phyloP scores from a whole-genome alignment of 2,888 invertebrate genomes.

The Dendrolimus pini region DNA sequence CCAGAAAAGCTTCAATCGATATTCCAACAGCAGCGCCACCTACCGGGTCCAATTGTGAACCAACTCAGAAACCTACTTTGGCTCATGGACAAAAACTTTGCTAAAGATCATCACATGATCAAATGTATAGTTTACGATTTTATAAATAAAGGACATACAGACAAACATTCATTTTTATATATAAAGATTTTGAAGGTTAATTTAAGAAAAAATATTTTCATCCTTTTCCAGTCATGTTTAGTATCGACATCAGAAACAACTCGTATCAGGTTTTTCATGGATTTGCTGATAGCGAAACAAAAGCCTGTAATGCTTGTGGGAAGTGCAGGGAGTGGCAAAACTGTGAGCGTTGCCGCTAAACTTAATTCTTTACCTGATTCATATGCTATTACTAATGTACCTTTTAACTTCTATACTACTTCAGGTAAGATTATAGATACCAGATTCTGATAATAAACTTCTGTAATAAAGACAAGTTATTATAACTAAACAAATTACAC shows the following conservation, averaged over 20 bases:
- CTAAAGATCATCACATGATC: no score
- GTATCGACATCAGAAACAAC: slow-evolving; percentile 95
- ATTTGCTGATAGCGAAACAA: slow-evolving; percentile 84
- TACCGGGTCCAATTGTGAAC: no score
- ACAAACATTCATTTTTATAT: no score
- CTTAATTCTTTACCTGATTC: slow-evolving; percentile 83
- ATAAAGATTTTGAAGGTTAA: no score
- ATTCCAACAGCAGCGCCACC: no score
- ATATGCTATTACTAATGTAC: slow-evolving; percentile 90
- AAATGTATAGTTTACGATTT: no score
- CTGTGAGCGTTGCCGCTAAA: slow-evolving; percentile 92
- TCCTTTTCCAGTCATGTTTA: slow-evolving; percentile 79
- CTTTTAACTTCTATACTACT: slow-evolving; percentile 96
- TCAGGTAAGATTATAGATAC: slow-evolving; percentile 72
- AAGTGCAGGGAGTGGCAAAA: slow-evolving; percentile 93
- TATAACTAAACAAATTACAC: no score
- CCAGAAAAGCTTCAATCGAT: no score
- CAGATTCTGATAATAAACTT: not conserved
- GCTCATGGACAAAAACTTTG: no score
- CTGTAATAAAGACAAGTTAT: no score
- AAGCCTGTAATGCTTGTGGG: slow-evolving; percentile 95
- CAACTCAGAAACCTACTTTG: no score
- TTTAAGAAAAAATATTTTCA: slow-evolving; percentile 7
- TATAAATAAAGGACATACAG: no score
- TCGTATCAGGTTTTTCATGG: slow-evolving; percentile 90